Base-by-base conservation (phyloP, 2,113 vertebrate genomes). In the Chionomys nivalis region DNA sequence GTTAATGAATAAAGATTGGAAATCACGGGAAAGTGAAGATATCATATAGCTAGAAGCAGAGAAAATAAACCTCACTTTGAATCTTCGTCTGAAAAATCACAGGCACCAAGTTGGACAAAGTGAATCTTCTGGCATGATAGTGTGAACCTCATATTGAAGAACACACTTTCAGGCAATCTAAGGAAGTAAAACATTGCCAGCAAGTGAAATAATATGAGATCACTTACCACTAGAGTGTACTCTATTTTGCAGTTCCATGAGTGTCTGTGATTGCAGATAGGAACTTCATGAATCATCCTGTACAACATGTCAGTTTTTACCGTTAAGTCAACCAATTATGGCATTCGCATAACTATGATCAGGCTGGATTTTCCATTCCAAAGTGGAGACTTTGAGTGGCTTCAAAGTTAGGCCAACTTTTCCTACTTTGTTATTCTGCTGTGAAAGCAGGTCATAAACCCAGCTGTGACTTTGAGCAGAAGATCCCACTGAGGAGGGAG, bases 351-450 rank as follows among this genome's bases (percentile, higher is more conserved):
- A 26, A 85, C 36, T 92, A 31, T 75, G 63, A 72, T 73, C 36
- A 79, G n/a, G 52, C 17, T 90, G 66, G 23, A 94, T 96, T 94
- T 97, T 42, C 10, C 61, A 61, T 75, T 83, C 76, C 26, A 96
- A 94, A 85, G 89, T 77, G 95, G 1, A 94, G 0, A 89, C 65
- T 86, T 31, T 42, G 23, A 81, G 23, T 96, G 78, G 89, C 79
- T 97, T 96, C 44, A 94, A 76, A 70, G 5, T 16, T 91, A 4
- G 49, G 13, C 92, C 36, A 47, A 31, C 33, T 95, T 96, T 87
- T 95, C 33, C 87, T 91, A 65, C 52, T 17, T 76, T 82, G 42
- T 65, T 85, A 5, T 93, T 94, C 52, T 52, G 49, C 42, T 21
- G 14, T 11, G 31, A 90, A 82, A 58, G 26, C 1, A 65, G 5